phyloP scores from a whole-genome alignment of 2,888 invertebrate species.

The Apodemia mormo region DNA sequence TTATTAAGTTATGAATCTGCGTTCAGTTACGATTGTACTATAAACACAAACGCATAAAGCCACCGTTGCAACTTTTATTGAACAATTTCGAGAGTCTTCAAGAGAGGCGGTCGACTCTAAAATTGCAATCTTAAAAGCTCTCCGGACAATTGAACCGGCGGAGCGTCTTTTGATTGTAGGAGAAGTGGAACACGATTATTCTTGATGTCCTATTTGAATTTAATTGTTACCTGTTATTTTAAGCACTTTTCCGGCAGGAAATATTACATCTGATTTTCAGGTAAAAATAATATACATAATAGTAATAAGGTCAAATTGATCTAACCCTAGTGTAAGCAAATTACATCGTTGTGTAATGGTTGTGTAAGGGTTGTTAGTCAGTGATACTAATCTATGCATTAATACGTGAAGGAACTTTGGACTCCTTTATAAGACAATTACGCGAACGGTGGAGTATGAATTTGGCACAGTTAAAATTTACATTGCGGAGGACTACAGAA shows the following conservation, averaged over 20 bases:
- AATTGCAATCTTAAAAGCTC: constrained; percentile 24
- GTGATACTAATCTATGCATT: too few relatives aligned
- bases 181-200: constrained; percentile 21
- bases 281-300: not conserved
- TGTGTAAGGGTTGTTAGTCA: too few relatives aligned
- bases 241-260: not conserved
- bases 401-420: too few relatives aligned
- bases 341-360: too few relatives aligned
- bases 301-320: too few relatives aligned
- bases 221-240: constrained; percentile 11
- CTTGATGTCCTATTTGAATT: constrained; percentile 18
- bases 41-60: constrained; percentile 23
- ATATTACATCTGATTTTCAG: not conserved
- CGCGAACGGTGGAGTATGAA: too few relatives aligned
- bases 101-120: constrained; percentile 21
- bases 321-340: too few relatives aligned
- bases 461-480: too few relatives aligned
- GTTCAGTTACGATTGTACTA: constrained; percentile 20
- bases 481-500: too few relatives aligned
- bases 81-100: constrained; percentile 24
- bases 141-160: constrained; percentile 20
- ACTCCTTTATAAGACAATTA: too few relatives aligned
- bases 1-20: constrained; percentile 1
- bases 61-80: constrained; percentile 18
- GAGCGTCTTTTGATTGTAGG: constrained; percentile 22